A percentile compares a stretch with the other conserved stretches of the same genome.
Conservation (phyloP, 2,888 invertebrate species). For the Melikaiella ostensackeni region DNA sequence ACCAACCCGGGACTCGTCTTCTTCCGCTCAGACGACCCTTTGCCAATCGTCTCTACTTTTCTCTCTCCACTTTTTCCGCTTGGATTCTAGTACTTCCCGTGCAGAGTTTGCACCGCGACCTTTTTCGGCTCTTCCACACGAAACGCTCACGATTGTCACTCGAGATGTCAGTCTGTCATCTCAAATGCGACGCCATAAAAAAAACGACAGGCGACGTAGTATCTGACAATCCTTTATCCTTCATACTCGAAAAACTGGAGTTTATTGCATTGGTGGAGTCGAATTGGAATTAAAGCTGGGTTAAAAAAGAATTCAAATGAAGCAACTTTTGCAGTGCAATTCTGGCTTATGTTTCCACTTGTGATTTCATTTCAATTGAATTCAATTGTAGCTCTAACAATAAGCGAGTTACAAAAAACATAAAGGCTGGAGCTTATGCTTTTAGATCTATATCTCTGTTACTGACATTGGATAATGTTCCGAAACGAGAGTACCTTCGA, state of each 20-base stretch:
- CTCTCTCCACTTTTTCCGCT: constrained; percentile 6
- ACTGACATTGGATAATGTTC: no score
- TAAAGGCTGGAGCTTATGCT: no score
- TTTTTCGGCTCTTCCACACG: constrained; percentile 24
- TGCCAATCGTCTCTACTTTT: constrained; percentile 15
- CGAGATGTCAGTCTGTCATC: constrained; percentile 24
- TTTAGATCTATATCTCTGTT: no score
- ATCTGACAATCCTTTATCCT: constrained; percentile 4
- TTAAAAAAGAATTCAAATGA: background rate
- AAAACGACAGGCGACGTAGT: background rate
- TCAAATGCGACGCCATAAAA: constrained; percentile 2
- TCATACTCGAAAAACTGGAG: background rate
- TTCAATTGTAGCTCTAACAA: no score
- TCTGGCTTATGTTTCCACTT: background rate
- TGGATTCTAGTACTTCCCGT: constrained; percentile 7
- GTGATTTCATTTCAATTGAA: no score
- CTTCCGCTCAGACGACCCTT: constrained; percentile 28
- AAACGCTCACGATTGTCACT: constrained; percentile 26
- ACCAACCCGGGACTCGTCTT: background rate
- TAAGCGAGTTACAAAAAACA: no score
- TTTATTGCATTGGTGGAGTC: background rate
- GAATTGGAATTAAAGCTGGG: background rate
- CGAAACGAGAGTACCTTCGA: no score
- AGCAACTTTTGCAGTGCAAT: background rate
- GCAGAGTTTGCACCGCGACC: constrained; percentile 9